Percentiles rank a stretch among this genome's conserved stretches.
Evolutionary conservation across 2,797 vertebrate species (phyloP).

Genomic region (Brotula barbata): DNA sequence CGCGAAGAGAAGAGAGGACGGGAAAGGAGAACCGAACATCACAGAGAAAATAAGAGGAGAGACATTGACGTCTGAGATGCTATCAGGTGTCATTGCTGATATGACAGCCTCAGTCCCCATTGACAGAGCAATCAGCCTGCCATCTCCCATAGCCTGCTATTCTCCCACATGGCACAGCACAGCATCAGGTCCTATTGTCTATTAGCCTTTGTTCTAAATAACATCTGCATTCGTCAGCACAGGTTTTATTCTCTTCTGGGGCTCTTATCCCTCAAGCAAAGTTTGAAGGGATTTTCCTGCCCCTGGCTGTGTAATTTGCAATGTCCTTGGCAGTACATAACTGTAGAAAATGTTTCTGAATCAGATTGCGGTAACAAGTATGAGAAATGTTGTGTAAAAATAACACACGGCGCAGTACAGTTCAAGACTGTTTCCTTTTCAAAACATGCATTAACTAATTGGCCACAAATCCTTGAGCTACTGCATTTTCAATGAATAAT

Average conservation of each 20-base stretch:
- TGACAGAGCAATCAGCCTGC: slow-evolving; percentile 71
- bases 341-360: slow-evolving; percentile 36
- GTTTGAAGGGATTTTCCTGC: slow-evolving; percentile 75
- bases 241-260: slow-evolving; percentile 59
- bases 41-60: slow-evolving; percentile 64
- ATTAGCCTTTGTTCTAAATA: slow-evolving; percentile 70
- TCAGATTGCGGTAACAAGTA: slow-evolving; percentile 34
- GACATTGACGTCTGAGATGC: slow-evolving; percentile 73
- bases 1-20: slow-evolving; percentile 40
- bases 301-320: slow-evolving; percentile 48
- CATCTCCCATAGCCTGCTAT: slow-evolving; percentile 66
- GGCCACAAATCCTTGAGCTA: slow-evolving; percentile 13
- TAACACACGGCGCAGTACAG: slow-evolving; percentile 8
- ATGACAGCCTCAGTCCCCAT: slow-evolving; percentile 67
- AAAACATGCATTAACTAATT: slow-evolving; percentile 15
- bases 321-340: slow-evolving; percentile 67
- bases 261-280: slow-evolving; percentile 62
- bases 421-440: slow-evolving; percentile 4
- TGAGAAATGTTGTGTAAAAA: slow-evolving; percentile 10
- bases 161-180: slow-evolving; percentile 52
- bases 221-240: slow-evolving; percentile 77
- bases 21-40: slow-evolving; percentile 61
- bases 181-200: slow-evolving; percentile 67
- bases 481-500: slow-evolving; percentile 6
- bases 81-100: slow-evolving; percentile 72